Evolutionary conservation across 2,797 vertebrate genomes (phyloP).

Genomic region (Decapterus maruadsi): DNA sequence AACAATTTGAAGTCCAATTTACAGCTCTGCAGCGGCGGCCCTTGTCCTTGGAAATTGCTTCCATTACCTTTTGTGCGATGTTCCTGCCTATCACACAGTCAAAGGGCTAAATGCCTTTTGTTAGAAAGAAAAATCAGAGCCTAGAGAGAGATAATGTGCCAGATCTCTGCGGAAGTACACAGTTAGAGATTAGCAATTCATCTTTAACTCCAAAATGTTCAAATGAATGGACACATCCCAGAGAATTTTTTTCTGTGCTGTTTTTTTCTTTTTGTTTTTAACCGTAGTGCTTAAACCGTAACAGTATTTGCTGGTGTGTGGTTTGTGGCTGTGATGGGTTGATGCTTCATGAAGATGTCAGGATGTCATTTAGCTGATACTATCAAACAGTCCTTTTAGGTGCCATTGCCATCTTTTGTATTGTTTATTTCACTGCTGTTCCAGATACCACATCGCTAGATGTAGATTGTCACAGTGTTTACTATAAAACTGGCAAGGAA

Average conservation of each 20-base stretch:
- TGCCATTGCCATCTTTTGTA: background rate
- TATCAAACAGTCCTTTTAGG: background rate
- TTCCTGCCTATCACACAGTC: conserved; percentile 65
- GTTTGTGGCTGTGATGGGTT: background rate
- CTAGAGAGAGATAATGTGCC: conserved; percentile 43
- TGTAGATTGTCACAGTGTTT: background rate
- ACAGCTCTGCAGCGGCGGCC: conserved; percentile 60
- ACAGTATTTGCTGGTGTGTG: background rate
- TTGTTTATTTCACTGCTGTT: background rate
- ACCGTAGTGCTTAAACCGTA: background rate
- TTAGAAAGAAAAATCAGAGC: conserved; percentile 61
- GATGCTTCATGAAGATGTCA: background rate
- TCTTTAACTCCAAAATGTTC: conserved; percentile 11
- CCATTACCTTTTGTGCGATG: conserved; percentile 70
- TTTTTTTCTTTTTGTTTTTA: background rate
- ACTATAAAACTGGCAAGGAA: background rate
- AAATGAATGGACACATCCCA: conserved; percentile 36
- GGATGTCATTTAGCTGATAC: background rate
- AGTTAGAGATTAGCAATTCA: conserved; percentile 24
- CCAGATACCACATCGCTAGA: background rate
- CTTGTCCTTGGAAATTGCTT: conserved; percentile 80
- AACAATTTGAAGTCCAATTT: conserved; percentile 74
- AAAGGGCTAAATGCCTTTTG: conserved; percentile 67
- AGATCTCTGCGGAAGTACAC: conserved; percentile 33
- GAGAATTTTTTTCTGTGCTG: conserved; percentile 11